Percentiles rank a stretch among this genome's conserved stretches.
phyloP scores from a whole-genome alignment of 2,888 invertebrate genomes.

The Chrysotoxum bicinctum region DNA sequence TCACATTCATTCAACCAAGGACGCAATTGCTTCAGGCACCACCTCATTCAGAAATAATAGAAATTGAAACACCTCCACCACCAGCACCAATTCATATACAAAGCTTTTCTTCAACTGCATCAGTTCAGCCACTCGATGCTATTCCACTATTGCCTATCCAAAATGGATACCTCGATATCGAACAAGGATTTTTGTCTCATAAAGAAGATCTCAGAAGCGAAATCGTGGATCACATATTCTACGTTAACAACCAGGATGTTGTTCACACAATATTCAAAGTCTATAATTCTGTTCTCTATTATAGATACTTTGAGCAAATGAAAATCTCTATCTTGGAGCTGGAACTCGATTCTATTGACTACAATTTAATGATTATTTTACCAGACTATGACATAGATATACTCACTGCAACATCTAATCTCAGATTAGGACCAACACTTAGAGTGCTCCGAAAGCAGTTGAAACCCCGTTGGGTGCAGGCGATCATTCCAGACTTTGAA shows the following conservation, averaged over 20 bases:
- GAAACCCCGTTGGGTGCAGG: conserved; percentile 87
- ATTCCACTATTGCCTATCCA: conserved; percentile 36
- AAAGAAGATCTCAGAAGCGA: conserved; percentile 79
- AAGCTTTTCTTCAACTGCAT: conserved; percentile 21
- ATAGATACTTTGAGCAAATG: conserved; percentile 87
- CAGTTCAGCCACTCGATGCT: conserved; percentile 18
- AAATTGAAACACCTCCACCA: conserved; percentile 38
- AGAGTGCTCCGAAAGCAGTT: conserved; percentile 87
- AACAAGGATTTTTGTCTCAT: conserved; percentile 64
- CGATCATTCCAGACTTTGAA: conserved; percentile 90
- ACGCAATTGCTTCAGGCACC: conserved; percentile 43
- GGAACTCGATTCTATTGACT: conserved; percentile 90
- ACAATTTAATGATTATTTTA: conserved; percentile 88
- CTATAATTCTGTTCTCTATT: conserved; percentile 90
- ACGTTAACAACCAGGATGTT: conserved; percentile 81
- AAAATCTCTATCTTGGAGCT: conserved; percentile 88
- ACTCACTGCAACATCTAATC: conserved; percentile 85
- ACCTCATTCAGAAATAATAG: conserved; percentile 72
- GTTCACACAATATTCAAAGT: conserved; percentile 87
- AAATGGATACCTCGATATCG: conserved; percentile 74
- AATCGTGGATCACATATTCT: conserved; percentile 80
- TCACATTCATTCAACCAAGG: conserved; percentile 76
- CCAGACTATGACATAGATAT: conserved; percentile 87
- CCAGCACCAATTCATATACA: conserved; percentile 26
- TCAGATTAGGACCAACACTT: conserved; percentile 85